Base-by-base conservation (phyloP, 1,140 invertebrate genomes). In the Harpegnathos saltator region DNA sequence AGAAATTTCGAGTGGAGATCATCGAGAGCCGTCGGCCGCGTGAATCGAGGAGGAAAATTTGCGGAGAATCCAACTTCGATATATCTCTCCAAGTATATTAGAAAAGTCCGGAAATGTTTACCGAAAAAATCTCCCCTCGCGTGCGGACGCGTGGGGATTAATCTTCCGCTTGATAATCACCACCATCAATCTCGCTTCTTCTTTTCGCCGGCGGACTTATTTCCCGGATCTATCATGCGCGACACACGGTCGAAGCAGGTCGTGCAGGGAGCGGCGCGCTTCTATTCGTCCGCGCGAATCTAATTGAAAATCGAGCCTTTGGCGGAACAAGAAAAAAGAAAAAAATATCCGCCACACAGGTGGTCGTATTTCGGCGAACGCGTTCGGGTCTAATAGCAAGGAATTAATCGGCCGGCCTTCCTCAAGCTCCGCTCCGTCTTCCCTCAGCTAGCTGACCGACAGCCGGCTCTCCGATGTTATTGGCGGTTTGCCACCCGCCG, bases 401-500 rank as follows among this genome's bases (percentile, higher is more conserved):
- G 78, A 88, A 83, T 74, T 89, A 87, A 89, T 89, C 88, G 80
- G 61, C 74, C 54, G 56, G 29, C 62, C 38, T 58, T 80, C 62
- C 72, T 68, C 80, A 52, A 68, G 56, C 72, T 71, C 24, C 56
- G 24, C 58, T 4, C 33, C 24, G 29, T 73, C 9, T 44, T n/a
- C n/a, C n/a, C n/a, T n/a, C n/a, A n/a, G n/a, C n/a, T n/a, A n/a
- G n/a, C 74, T 22, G 29, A 38, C 59, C 75, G 59, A 24, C 65
- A 65, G 38, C 54, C 80, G 83, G 86, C 54, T 66, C 72, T 44
- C 72, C 65, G 29, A 75, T 84, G 87, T 82, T 89, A 89, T 86
- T 88, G 82, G 88, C 86, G 88, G 88, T 86, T 86, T 75, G 73
- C 84, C 74, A 81, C 74, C 71, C 69, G 52, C 72, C 66, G 22